Evolutionary conservation across 2,113 vertebrate genomes (phyloP).

Genomic region (Rhabdornis inornatus): DNA sequence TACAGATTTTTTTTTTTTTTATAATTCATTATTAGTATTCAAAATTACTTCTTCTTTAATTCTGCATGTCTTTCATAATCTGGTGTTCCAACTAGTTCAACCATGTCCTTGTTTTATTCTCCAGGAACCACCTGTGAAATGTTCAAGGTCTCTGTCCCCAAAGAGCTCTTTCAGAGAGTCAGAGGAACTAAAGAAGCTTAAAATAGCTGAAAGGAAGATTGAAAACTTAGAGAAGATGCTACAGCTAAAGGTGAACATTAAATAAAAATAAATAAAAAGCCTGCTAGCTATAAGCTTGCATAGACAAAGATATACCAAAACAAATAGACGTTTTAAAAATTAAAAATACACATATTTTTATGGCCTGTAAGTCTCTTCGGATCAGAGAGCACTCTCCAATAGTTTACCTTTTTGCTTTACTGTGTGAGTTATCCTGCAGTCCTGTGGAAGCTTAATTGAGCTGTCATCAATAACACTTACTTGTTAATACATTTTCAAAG

Average conservation of each 20-base stretch:
- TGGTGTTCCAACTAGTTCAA: constrained; percentile 81
- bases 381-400: neutral
- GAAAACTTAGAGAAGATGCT: constrained; percentile 82
- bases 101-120: constrained; percentile 85
- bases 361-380: neutral
- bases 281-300: constrained; percentile 34
- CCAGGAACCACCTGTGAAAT: constrained; percentile 88
- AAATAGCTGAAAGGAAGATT: constrained; percentile 78
- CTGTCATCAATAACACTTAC: neutral
- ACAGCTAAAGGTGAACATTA: constrained; percentile 82
- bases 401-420: neutral
- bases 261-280: neutral
- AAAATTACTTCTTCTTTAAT: constrained; percentile 91
- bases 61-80: constrained; percentile 87
- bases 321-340: constrained; percentile 53
- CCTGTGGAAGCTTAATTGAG: neutral
- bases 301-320: constrained; percentile 47
- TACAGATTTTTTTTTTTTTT: constrained; percentile 84
- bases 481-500: neutral
- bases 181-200: constrained; percentile 70
- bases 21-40: constrained; percentile 95
- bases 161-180: constrained; percentile 75
- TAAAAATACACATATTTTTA: neutral
- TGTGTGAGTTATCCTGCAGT: neutral
- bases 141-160: constrained; percentile 93